Evolutionary conservation across 2,888 invertebrate genomes (phyloP).

Genomic region (Pachydiplax longipennis): DNA sequence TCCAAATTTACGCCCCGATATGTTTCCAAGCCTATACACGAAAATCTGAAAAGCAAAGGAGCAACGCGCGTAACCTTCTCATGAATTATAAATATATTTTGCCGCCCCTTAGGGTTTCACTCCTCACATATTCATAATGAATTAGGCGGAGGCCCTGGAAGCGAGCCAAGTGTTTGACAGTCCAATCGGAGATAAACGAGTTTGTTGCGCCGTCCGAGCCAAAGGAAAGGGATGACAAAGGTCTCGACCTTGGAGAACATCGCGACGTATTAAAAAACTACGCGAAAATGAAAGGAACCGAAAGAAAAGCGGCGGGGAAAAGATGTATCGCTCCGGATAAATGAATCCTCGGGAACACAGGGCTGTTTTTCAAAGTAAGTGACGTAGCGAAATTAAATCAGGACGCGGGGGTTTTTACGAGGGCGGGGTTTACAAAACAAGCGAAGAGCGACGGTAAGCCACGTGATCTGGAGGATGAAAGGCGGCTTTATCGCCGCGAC

Average conservation of each 20-base stretch:
- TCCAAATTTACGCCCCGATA: too few relatives aligned
- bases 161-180: background rate
- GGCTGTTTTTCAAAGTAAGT: background rate
- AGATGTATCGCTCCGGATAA: background rate
- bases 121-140: background rate
- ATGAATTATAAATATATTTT: background rate
- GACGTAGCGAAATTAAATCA: background rate
- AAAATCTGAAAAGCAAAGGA: background rate
- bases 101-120: background rate
- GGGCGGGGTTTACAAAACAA: background rate
- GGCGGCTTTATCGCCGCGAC: too few relatives aligned
- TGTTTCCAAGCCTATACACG: background rate
- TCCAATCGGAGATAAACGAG: background rate
- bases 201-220: background rate
- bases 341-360: background rate
- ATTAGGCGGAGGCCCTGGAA: background rate
- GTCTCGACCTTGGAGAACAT: background rate
- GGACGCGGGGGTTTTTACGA: background rate
- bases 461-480: too few relatives aligned
- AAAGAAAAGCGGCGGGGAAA: background rate
- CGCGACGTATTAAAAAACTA: background rate
- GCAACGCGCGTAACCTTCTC: background rate
- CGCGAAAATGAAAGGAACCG: background rate
- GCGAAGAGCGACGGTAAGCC: background rate
- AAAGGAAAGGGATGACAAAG: background rate